Evolutionary conservation across 1,140 invertebrate species (phyloP).

Genomic region (Drosophila triauraria): DNA sequence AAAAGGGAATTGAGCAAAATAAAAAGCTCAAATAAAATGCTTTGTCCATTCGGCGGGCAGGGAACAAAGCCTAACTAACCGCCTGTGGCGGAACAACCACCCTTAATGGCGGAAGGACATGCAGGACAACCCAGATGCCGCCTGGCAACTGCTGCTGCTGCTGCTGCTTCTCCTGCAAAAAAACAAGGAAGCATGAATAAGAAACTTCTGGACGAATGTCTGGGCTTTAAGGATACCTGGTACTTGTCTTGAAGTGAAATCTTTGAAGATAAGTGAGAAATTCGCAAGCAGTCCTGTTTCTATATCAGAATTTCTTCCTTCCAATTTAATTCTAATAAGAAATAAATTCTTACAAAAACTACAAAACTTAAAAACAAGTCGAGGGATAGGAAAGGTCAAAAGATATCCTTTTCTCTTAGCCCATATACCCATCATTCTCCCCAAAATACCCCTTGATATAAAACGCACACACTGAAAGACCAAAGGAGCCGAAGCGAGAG

Average conservation of each 20-base stretch:
- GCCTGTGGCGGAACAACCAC: slow-evolving; percentile 68
- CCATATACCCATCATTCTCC: background rate
- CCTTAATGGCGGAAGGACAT: slow-evolving; percentile 77
- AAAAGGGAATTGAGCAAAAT: slow-evolving; percentile 69
- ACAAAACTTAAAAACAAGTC: too few species aligned
- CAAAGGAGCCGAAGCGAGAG: slow-evolving; percentile 63
- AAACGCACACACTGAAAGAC: slow-evolving; percentile 33
- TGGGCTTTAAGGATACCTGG: slow-evolving; percentile 9
- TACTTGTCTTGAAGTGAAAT: background rate
- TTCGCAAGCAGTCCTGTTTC: too few species aligned
- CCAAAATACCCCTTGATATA: slow-evolving; percentile 12
- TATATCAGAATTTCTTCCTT: too few species aligned
- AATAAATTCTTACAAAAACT: too few species aligned
- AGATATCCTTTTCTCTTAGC: too few species aligned
- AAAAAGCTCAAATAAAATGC: slow-evolving; percentile 82
- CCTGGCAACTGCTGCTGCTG: slow-evolving; percentile 72
- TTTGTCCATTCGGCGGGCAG: slow-evolving; percentile 64
- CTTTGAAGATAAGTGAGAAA: too few species aligned
- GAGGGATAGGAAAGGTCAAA: too few species aligned
- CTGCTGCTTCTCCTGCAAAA: slow-evolving; percentile 15
- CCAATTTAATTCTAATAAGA: too few species aligned
- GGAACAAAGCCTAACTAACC: slow-evolving; percentile 73
- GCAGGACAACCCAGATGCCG: slow-evolving; percentile 60
- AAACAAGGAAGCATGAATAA: slow-evolving; percentile 5
- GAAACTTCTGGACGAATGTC: background rate